These are phyloP conservation scores for Luidia sarsii DNA, from an alignment of 53 echinoderm and acorn worm genomes.

Conservation along the genomic window DNA sequence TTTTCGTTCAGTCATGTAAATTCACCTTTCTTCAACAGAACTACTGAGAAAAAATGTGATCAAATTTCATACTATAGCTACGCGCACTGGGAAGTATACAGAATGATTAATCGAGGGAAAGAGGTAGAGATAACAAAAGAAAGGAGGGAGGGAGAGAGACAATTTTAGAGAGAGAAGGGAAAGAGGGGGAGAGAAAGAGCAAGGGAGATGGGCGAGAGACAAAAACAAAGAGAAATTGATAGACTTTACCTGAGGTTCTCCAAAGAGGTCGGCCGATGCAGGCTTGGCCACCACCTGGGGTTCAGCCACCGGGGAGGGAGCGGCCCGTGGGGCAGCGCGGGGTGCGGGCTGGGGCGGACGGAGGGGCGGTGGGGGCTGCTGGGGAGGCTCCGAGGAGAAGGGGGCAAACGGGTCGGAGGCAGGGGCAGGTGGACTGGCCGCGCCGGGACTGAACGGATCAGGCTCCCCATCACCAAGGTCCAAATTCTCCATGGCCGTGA, in stretches of 20 bases:
- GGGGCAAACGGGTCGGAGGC: constrained; percentile 37
- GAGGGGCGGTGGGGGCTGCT: constrained; percentile 61
- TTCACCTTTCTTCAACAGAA: too few species aligned
- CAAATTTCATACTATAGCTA: too few species aligned
- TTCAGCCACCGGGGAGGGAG: constrained; percentile 21
- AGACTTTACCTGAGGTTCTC: constrained; percentile 47
- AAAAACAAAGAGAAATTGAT: background rate
- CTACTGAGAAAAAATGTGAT: too few species aligned
- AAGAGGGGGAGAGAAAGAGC: background rate
- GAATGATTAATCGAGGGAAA: too few species aligned
- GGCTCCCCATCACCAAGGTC: background rate
- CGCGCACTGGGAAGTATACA: too few species aligned
- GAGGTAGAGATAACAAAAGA: too few species aligned
- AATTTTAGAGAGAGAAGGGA: background rate
- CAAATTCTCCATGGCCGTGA: constrained; percentile 24
- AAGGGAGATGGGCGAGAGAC: too few species aligned
- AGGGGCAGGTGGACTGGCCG: background rate
- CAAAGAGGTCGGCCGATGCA: constrained; percentile 40
- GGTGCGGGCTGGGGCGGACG: constrained; percentile 49
- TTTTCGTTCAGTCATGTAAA: too few species aligned
- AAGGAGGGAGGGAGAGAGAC: too few species aligned
- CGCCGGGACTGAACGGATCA: constrained; percentile 34
- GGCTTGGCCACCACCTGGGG: constrained; percentile 17
- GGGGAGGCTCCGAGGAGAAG: background rate
- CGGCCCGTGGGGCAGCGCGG: constrained; percentile 39